These are phyloP conservation scores for Emys orbicularis DNA, from an alignment of 2,797 vertebrate genomes.

Conservation along the genomic window DNA sequence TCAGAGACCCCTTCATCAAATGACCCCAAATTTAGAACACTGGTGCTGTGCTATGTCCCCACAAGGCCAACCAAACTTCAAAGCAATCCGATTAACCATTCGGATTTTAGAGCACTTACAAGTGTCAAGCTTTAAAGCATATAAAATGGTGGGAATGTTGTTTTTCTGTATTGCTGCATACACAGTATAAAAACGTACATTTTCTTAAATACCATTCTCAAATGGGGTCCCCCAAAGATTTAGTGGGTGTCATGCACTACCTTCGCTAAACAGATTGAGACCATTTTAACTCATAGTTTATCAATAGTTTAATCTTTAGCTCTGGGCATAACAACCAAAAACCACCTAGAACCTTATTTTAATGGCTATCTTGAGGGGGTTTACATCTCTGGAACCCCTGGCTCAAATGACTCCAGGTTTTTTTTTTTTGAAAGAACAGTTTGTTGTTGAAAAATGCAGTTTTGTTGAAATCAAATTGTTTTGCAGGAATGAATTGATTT, in stretches of 20 bases:
- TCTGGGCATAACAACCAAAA: background rate
- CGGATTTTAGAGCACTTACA: too few relatives aligned
- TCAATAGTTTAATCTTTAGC: background rate
- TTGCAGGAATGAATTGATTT: too few relatives aligned
- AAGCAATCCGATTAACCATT: too few relatives aligned
- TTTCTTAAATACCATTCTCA: background rate
- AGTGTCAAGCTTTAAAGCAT: background rate
- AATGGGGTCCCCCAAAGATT: background rate
- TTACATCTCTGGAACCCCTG: background rate
- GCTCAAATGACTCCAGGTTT: background rate
- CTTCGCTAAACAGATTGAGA: background rate
- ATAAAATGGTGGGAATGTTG: background rate
- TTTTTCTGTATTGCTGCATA: background rate
- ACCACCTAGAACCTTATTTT: background rate
- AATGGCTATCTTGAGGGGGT: background rate
- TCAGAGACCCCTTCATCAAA: background rate
- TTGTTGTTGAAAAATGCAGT: too few relatives aligned
- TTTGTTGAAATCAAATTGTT: too few relatives aligned
- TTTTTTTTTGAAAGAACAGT: too few relatives aligned
- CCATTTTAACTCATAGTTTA: background rate
- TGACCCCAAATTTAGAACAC: background rate
- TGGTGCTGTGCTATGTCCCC: background rate
- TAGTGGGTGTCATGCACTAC: background rate
- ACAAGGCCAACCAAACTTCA: background rate
- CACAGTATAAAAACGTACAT: background rate